Base-by-base conservation (phyloP, 53 echinoderm and acorn worm genomes). In the Patiria pectinifera region DNA sequence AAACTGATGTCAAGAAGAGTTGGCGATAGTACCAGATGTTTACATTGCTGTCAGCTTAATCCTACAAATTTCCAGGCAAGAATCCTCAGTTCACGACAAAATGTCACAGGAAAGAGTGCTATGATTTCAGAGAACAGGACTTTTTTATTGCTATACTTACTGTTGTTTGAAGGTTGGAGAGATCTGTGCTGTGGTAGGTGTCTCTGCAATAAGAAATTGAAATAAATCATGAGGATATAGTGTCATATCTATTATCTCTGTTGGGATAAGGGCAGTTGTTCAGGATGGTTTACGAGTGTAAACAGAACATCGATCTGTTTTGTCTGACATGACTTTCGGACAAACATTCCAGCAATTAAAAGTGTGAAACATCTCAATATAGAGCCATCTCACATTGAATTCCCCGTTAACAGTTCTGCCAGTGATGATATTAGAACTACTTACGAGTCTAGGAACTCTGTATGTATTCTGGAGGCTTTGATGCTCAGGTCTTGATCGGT, bases 111-210 rank as follows among this genome's bases (percentile, higher is more conserved):
- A 12, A 60, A 60, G 12, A 60, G 60, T 12, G 8, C 8, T 11
- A 60, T 14, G 66, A 66, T 66, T 16, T 66, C 15, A 66, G 66
- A 66, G 53, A 0, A 35, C 53, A 66, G 10, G 19, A 16, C 66
- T 13, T 66, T 66, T 18, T 66, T 66, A 70, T 24, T 22, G 24
- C 74, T 74, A 10, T 74, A 92, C 97, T 97, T 92, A 97, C 97
- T 82, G 97, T 97, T 59, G 97, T 97, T 77, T 97, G 97, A 59
- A 97, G 96, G 22, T 95, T 84, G 11, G 95, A 80, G 23, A 96
- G 88, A 77, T 96, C 96, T 71, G 96, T 95, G 48, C 91, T 91
- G 49, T 97, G 97, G 87, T 94, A 97, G 35, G 95, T 79, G 74
- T 95, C 96, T 45, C 97, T 97, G 93, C 23, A 90, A 74, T 10